Conservation (phyloP, 1,140 invertebrate species). For the Aricia agestis region DNA sequence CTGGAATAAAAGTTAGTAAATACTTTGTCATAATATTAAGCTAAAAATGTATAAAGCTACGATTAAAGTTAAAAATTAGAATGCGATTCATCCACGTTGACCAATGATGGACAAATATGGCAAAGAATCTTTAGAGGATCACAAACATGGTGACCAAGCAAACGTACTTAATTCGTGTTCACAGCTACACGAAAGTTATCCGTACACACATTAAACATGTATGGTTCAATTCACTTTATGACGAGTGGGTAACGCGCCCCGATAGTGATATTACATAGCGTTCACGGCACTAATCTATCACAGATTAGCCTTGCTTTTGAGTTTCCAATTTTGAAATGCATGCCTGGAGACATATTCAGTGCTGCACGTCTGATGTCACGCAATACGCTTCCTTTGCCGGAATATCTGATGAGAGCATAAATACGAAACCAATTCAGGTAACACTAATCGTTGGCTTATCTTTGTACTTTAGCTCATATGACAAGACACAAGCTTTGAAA, state of each 20-base stretch:
- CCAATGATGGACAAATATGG: no score
- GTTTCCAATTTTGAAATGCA: constrained; percentile 15
- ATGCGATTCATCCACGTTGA: no score
- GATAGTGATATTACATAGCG: constrained; percentile 5
- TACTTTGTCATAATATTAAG: no score
- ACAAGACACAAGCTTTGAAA: neutral
- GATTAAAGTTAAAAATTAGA: no score
- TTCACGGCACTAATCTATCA: constrained; percentile 5
- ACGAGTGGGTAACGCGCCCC: neutral
- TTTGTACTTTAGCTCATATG: neutral
- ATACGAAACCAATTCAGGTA: neutral
- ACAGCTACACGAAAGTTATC: no score
- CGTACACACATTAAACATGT: neutral
- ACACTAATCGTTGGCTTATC: neutral
- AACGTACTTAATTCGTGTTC: neutral
- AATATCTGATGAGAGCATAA: neutral
- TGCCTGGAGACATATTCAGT: constrained; percentile 14
- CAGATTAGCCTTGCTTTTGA: constrained; percentile 14
- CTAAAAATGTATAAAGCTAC: no score
- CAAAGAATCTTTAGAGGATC: no score
- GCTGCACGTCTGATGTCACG: neutral
- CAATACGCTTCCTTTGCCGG: neutral
- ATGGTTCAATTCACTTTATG: neutral
- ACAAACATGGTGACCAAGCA: no score
- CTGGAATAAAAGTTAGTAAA: no score